Base-by-base conservation (phyloP, 2,113 vertebrate species). In the Mungos mungo region DNA sequence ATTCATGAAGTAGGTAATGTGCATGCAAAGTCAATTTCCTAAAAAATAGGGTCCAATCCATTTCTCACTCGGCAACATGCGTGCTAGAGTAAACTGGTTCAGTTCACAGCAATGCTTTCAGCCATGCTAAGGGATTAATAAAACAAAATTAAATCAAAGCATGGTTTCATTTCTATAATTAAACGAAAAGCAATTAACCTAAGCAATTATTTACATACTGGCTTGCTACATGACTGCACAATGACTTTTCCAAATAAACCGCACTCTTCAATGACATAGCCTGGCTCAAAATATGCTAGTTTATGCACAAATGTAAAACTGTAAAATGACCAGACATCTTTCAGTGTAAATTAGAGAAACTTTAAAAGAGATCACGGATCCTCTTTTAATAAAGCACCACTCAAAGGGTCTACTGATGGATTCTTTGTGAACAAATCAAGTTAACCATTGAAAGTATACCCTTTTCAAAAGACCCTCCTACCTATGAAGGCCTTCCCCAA, bases 181-280 rank as follows among this genome's bases (percentile, higher is more conserved):
- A 98, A 79, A 96, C 97, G 91, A 96, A 96, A 97, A 79, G 90
- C 83, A 97, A 93, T 98, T 97, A 93, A 72, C 52, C 47, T 35
- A 96, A 66, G 72, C 86, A 93, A 97, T 88, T 95, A 97, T 71
- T 93, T 93, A 97, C 92, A 96, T 71, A 88, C 0, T 88, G 85
- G 57, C 72, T 88, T 86, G 41, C 81, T 84, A 88, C 38, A 54
- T 68, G 91, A 87, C 41, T 77, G 27, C 47, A 96, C 50, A 83
- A 66, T 29, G 54, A 86, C 88, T 90, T 90, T 97, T 93, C 71
- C 97, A 96, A 88, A 81, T 47, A 76, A 82, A 84, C 7, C 2
- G 3, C 41, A 57, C 50, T 83, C 16, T 57, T 80, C 81, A n/a
- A 86, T n/a, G 63, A 91, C 33, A 79, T 0, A 50, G 54, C 12